Evolutionary conservation across 2,888 invertebrate species (phyloP), one percentile per base, ranked within the genome.

Genomic region (Heliconius cydno): DNA sequence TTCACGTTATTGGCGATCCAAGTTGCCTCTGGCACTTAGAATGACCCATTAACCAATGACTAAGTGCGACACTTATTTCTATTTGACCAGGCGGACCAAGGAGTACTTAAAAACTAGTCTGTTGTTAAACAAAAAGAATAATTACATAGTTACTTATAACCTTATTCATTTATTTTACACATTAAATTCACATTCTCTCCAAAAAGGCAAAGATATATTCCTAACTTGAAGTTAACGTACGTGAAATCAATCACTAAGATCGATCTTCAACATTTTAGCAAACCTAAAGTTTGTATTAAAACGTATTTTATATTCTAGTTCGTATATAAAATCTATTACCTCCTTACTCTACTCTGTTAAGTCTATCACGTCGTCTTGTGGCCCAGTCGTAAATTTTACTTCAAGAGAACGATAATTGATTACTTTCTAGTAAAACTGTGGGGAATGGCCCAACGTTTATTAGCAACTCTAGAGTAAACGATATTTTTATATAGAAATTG

Each of bases 301-400:
- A 80, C 80, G 75, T 78, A 77, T 80, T 80, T 81, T 80, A 72
- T 79, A 78, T 80, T 74, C 68, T 65, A 78, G 57, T 67, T 75
- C 41, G 63, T 76, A 81, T 81, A 77, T 71, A 68, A 73, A 80
- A 75, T 76, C 63, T 76, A 78, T 81, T 78, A 76, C 60, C 38
- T 19, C 7, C n/a, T n/a, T 34, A 34, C 60, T 41, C 66, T 38
- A 65, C 65, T 71, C 60, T 60, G 25, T 57, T 81, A 75, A 75
- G 81, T 77, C 71, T 70, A 46, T 68, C 76, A 81, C 76, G 79
- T 79, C n/a, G n/a, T n/a, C n/a, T n/a, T 57, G 67, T 57, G 71
- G 63, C 63, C 52, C 25, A 46, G 66, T 80, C 78, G 78, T 80
- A 72, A 78, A 78, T 78, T 78, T 67, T 75, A 57, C 60, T 74